Conservation (phyloP, 2,888 invertebrate species). For the Drosophila demipolita region DNA sequence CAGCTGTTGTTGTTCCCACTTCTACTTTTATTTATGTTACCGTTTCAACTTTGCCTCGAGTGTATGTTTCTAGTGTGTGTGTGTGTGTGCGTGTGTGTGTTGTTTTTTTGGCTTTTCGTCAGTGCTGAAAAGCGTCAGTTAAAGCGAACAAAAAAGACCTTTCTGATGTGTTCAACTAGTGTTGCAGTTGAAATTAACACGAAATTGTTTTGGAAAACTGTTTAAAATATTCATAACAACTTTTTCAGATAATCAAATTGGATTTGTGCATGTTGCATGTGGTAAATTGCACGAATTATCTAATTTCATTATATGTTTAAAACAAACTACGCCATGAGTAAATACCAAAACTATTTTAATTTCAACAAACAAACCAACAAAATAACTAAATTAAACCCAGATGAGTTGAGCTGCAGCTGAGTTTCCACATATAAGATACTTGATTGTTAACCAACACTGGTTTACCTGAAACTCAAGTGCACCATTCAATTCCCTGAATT, state of each 20-base stretch:
- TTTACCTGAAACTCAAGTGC: background rate
- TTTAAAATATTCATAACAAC: background rate
- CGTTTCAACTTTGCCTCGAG: conserved; percentile 41
- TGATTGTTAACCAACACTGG: background rate
- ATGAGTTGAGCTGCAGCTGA: background rate
- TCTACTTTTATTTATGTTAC: conserved; percentile 43
- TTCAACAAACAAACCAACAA: background rate
- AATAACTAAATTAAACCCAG: background rate
- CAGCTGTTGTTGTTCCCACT: conserved; percentile 17
- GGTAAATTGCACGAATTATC: background rate
- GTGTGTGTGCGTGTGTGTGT: background rate
- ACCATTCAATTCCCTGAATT: background rate
- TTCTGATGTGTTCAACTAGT: background rate
- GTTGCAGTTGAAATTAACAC: background rate
- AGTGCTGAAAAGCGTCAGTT: conserved; percentile 36
- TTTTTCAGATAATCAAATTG: background rate
- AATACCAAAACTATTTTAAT: background rate
- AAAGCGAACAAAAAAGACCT: conserved; percentile 14
- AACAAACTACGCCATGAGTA: background rate
- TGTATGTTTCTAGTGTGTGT: background rate
- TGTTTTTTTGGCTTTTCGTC: background rate
- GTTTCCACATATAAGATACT: background rate
- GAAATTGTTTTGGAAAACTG: background rate
- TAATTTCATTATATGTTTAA: background rate
- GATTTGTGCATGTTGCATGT: background rate